These are phyloP conservation scores for Ornithoptera alexandrae DNA, from an alignment of 2,888 invertebrate genomes.

Conservation along the genomic window DNA sequence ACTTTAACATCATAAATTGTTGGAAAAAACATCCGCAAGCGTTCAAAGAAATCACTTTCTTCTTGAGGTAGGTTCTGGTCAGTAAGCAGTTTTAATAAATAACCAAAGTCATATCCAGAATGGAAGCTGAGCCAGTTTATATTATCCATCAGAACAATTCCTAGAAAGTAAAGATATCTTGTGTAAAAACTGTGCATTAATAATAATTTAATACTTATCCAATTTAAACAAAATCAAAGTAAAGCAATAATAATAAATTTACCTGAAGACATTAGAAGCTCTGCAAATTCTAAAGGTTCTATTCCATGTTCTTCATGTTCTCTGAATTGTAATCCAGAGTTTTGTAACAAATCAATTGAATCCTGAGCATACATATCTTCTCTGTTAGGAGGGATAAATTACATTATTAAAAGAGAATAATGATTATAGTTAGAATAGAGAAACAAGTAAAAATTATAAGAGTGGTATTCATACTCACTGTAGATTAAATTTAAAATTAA, in stretches of 20 bases:
- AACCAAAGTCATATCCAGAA: constrained; percentile 98
- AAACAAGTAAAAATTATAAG: background rate
- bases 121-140: constrained; percentile 98
- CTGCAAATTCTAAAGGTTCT: constrained; percentile 95
- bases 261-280: constrained; percentile 95
- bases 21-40: constrained; percentile 93
- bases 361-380: constrained; percentile 99
- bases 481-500: constrained; percentile 97
- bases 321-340: constrained; percentile 96
- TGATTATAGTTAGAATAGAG: background rate
- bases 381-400: constrained; percentile 62
- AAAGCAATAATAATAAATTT: constrained; percentile 20
- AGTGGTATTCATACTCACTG: constrained; percentile 81
- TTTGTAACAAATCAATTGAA: constrained; percentile 95
- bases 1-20: constrained; percentile 97
- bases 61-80: constrained; percentile 93
- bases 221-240: constrained; percentile 1
- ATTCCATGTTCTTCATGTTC: constrained; percentile 98
- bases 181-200: background rate
- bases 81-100: constrained; percentile 93
- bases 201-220: background rate
- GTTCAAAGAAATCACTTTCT: constrained; percentile 95
- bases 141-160: constrained; percentile 93
- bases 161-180: constrained; percentile 46
- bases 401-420: background rate